phyloP scores from a whole-genome alignment of 2,888 invertebrate genomes.

The Phanerotoma sp. region DNA sequence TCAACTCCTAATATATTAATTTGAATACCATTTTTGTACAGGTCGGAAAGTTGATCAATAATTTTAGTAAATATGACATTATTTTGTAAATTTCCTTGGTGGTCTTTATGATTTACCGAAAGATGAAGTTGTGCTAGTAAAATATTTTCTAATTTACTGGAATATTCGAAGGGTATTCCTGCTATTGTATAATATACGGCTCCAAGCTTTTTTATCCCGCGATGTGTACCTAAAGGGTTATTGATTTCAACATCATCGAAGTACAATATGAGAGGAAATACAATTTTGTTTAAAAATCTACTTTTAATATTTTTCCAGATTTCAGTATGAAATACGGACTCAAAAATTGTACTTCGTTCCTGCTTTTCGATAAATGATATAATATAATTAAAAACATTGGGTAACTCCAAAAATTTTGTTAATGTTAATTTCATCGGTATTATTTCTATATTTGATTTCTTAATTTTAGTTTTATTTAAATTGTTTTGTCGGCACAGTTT shows the following conservation, averaged over 20 bases:
- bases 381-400: no score
- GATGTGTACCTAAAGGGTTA: slow-evolving; percentile 22
- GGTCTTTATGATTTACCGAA: slow-evolving; percentile 11
- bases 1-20: slow-evolving; percentile 10
- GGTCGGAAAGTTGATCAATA: slow-evolving; percentile 18
- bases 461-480: no score
- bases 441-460: no score
- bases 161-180: slow-evolving; percentile 11
- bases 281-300: slow-evolving; percentile 7
- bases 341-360: no score
- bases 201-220: slow-evolving; percentile 12
- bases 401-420: no score
- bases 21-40: slow-evolving; percentile 22
- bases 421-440: no score
- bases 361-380: no score
- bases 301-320: no score
- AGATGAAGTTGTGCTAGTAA: slow-evolving; percentile 23
- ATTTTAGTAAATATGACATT: slow-evolving; percentile 22
- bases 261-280: slow-evolving; percentile 20
- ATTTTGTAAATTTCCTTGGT: slow-evolving; percentile 6
- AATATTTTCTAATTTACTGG: slow-evolving; percentile 21
- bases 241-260: slow-evolving; percentile 25
- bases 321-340: no score
- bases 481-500: no score
- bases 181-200: slow-evolving; percentile 20